Evolutionary conservation across 2,113 vertebrate genomes (phyloP).

Genomic region (Prietella phreatophila): DNA sequence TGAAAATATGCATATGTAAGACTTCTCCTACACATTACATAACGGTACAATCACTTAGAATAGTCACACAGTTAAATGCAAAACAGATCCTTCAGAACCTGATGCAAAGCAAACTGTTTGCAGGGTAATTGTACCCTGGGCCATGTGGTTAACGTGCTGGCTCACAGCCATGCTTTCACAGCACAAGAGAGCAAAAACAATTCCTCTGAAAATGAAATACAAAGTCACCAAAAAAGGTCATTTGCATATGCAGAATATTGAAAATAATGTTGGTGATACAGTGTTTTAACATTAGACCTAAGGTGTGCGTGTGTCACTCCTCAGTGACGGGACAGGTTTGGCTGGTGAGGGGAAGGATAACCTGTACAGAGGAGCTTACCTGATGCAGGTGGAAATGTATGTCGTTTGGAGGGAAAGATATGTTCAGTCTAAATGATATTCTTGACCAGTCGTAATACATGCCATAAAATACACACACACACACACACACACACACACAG

Average conservation of each 20-base stretch:
- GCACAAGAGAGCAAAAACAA: conserved; percentile 47
- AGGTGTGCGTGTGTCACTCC: conserved; percentile 39
- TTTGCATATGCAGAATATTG: conserved; percentile 58
- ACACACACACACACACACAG: conserved; percentile 28
- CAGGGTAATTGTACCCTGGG: conserved; percentile 36
- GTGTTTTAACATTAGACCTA: conserved; percentile 42
- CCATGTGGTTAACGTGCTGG: conserved; percentile 37
- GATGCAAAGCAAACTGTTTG: conserved; percentile 54
- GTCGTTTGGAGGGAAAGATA: conserved; percentile 31
- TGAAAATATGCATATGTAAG: conserved; percentile 74
- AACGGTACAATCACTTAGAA: conserved; percentile 73
- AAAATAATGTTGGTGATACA: conserved; percentile 58
- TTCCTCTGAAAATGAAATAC: conserved; percentile 50
- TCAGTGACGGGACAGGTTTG: conserved; percentile 39
- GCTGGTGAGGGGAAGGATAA: conserved; percentile 51
- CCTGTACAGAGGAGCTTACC: conserved; percentile 52
- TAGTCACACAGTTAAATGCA: conserved; percentile 70
- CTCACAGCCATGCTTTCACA: conserved; percentile 47
- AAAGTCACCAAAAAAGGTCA: conserved; percentile 43
- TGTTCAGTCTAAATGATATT: conserved; percentile 33
- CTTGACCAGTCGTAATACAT: conserved; percentile 59
- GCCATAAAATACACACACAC: conserved; percentile 57
- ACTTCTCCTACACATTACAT: conserved; percentile 70
- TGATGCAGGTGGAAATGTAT: conserved; percentile 51
- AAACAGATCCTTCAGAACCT: conserved; percentile 63